Percentiles rank a stretch among this genome's conserved stretches.
Conservation (phyloP, 2,113 vertebrate genomes). For the Trichechus manatus region DNA sequence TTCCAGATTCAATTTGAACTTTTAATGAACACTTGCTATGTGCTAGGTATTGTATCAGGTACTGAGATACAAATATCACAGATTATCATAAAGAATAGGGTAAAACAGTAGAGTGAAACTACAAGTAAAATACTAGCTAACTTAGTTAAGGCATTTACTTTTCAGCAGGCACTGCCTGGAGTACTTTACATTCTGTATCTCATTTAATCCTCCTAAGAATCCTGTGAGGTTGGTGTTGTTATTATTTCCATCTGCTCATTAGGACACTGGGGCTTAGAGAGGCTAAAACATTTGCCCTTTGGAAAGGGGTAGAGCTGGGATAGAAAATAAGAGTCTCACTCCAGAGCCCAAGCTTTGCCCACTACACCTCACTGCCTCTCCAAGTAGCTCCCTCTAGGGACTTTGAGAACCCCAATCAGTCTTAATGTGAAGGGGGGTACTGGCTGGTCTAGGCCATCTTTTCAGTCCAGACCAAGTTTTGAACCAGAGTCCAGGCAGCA, state of each 20-base stretch:
- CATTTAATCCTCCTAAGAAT: background rate
- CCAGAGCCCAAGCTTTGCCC: background rate
- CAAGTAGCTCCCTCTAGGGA: background rate
- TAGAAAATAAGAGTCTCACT: background rate
- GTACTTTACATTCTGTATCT: background rate
- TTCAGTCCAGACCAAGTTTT: background rate
- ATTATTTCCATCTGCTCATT: background rate
- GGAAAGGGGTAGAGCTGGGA: background rate
- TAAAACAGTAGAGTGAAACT: background rate
- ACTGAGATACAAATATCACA: background rate
- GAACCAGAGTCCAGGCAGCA: background rate
- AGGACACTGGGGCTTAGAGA: constrained; percentile 11
- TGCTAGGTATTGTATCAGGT: background rate
- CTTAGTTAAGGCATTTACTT: constrained; percentile 6
- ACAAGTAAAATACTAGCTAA: background rate
- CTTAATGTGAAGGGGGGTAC: background rate
- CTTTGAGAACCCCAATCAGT: rapidly evolving
- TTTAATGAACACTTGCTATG: constrained; percentile 14
- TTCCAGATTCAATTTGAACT: background rate
- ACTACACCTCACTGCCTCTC: background rate
- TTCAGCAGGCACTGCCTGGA: background rate
- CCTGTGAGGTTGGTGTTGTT: background rate
- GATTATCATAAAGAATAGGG: background rate
- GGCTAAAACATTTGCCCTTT: background rate
- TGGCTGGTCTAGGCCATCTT: background rate